A percentile compares a stretch with the other conserved stretches of the same genome.
Evolutionary conservation across 1,140 invertebrate genomes (phyloP).

Genomic region (Sarcophaga bullata): DNA sequence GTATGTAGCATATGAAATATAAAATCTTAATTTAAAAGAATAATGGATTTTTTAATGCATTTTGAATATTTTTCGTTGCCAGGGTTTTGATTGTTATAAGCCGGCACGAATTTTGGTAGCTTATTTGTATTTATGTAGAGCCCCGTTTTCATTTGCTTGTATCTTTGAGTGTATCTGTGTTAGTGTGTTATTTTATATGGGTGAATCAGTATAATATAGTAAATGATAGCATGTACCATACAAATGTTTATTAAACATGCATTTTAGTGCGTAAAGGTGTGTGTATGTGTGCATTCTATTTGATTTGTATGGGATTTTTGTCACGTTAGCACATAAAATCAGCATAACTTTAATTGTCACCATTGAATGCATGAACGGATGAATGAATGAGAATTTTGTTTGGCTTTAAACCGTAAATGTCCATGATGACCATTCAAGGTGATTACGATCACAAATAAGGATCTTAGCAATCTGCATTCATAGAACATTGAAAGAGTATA

Average conservation of each 20-base stretch:
- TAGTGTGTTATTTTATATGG: not conserved
- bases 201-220: not conserved
- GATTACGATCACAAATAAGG: conserved; percentile 35
- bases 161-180: not conserved
- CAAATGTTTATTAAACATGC: conserved; percentile 11
- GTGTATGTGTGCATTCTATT: conserved; percentile 14
- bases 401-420: conserved; percentile 11
- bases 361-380: not conserved
- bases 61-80: not conserved
- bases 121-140: no score
- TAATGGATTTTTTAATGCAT: conserved; percentile 18
- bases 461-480: not conserved
- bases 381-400: conserved; percentile 16
- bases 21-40: conserved; percentile 26
- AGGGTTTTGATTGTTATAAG: not conserved
- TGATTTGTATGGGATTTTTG: conserved; percentile 25
- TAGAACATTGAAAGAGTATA: not conserved
- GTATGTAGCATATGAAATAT: conserved; percentile 15
- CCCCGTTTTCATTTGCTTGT: no score
- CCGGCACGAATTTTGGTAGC: not conserved
- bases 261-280: not conserved
- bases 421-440: conserved; percentile 29
- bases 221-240: conserved; percentile 1
- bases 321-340: conserved; percentile 40
- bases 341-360: conserved; percentile 39